Evolutionary conservation across 2,888 invertebrate genomes (phyloP).

Genomic region (Nomada lathburiana): DNA sequence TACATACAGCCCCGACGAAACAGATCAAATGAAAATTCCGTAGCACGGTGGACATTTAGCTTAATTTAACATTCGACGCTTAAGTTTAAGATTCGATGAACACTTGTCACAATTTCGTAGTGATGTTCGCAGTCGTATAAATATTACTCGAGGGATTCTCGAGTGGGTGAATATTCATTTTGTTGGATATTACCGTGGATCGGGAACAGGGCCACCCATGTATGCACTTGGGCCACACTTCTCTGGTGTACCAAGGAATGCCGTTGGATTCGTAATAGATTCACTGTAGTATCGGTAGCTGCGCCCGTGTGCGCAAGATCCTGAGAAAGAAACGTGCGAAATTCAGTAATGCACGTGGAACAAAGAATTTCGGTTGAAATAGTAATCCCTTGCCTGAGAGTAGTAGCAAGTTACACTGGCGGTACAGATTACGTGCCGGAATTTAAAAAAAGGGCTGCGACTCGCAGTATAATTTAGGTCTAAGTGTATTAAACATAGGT

Average conservation of each 20-base stretch:
- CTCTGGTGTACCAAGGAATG: slow-evolving; percentile 27
- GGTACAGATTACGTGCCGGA: no score
- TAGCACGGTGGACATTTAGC: neutral
- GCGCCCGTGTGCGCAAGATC: slow-evolving; percentile 54
- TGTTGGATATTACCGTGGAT: slow-evolving; percentile 46
- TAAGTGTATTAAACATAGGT: no score
- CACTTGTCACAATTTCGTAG: no score
- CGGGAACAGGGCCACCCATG: slow-evolving; percentile 62
- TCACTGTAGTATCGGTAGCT: slow-evolving; percentile 57
- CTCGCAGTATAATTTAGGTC: no score
- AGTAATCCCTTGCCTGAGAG: no score
- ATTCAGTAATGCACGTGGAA: neutral
- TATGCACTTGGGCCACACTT: slow-evolving; percentile 3
- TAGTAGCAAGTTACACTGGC: no score
- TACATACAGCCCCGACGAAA: neutral
- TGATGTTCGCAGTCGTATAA: neutral
- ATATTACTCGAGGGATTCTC: neutral
- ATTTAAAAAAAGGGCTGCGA: no score
- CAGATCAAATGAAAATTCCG: neutral
- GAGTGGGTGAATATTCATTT: no score
- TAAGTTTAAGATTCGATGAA: no score
- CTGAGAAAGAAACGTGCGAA: slow-evolving; percentile 24
- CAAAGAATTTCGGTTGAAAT: no score
- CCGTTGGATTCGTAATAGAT: slow-evolving; percentile 49
- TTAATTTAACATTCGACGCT: no score